Base-by-base conservation (phyloP, 2,888 invertebrate genomes). In the Caenorhabditis sinica region DNA sequence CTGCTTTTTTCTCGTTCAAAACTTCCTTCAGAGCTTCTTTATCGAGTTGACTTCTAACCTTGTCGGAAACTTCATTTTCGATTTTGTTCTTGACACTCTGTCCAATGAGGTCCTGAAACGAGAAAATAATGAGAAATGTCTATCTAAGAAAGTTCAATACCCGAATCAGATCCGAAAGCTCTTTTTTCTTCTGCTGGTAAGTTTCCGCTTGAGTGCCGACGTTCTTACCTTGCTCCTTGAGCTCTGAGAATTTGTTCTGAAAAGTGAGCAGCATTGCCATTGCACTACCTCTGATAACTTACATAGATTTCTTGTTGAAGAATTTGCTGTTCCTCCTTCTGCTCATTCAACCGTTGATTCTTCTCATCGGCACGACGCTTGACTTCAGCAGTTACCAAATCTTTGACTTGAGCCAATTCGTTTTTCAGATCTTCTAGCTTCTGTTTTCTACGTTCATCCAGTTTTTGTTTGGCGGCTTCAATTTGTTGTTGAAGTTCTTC, bases 371-470 rank as follows among this genome's bases (percentile, higher is more conserved):
- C 51, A 13, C 89, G 72, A 43, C 77, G 58, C 13, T 86, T 69
- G 6, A 74, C 71, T 63, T 89, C 87, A n/a, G 82, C 82, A n/a
- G 84, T 69, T 25, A 89, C 73, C 72, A 85, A 28, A 20, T 76
- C 72, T 30, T 86, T 86, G 33, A 87, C 75, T 51, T 86, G 20
- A 8, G 65, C 81, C 33, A 87, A 45, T 20, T 82, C 77, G 6
- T 71, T 36, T 43, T 81, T 80, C 51, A 84, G 25, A 28, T 86
- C 66, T n/a, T 87, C 85, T 28, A 85, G 28, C 23, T 65, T 86
- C 68, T 86, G 69, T 33, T 79, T 82, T 60, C 58, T 72, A n/a
- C 43, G 49, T 36, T 85, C 81, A 53, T 77, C 69, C 0, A 68
- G 40, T 23, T 85, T 82, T 28, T 77, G 49, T 13, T 82, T 83